Conservation (phyloP, 1,140 invertebrate species). For the Pteromalus puparum region DNA sequence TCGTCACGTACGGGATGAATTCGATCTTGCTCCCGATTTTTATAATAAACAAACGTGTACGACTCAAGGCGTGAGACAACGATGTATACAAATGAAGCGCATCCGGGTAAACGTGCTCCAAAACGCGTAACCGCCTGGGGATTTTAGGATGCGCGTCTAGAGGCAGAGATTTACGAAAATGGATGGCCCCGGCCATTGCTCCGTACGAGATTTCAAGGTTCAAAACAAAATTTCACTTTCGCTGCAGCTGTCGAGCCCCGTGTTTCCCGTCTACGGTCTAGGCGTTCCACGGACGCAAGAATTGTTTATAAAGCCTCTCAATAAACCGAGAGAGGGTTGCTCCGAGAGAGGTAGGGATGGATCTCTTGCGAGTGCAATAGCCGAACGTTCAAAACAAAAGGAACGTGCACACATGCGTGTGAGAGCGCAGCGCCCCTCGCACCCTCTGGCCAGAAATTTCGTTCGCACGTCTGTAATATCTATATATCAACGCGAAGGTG, state of each 20-base stretch:
- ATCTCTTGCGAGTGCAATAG: neutral
- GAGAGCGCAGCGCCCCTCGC: neutral
- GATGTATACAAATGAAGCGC: neutral
- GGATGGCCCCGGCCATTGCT: constrained; percentile 47
- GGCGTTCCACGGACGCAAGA: no score
- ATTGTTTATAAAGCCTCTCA: no score
- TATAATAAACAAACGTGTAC: neutral
- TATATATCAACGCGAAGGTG: no score
- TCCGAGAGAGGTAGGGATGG: neutral
- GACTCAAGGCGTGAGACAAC: neutral
- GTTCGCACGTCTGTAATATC: neutral
- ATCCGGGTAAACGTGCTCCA: no score
- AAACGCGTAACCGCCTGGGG: no score
- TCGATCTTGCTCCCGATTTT: constrained; percentile 2
- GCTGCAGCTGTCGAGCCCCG: neutral
- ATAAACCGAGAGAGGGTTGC: no score
- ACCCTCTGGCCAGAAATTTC: neutral
- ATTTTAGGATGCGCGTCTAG: neutral
- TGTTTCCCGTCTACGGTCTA: no score
- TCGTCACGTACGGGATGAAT: constrained; percentile 31
- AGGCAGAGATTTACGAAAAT: constrained; percentile 35
- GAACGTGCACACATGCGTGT: neutral
- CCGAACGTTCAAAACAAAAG: neutral
- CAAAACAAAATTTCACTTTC: constrained; percentile 36
- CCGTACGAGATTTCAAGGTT: constrained; percentile 17